phyloP scores from a whole-genome alignment of 2,113 vertebrate genomes.

The Rissa tridactyla region DNA sequence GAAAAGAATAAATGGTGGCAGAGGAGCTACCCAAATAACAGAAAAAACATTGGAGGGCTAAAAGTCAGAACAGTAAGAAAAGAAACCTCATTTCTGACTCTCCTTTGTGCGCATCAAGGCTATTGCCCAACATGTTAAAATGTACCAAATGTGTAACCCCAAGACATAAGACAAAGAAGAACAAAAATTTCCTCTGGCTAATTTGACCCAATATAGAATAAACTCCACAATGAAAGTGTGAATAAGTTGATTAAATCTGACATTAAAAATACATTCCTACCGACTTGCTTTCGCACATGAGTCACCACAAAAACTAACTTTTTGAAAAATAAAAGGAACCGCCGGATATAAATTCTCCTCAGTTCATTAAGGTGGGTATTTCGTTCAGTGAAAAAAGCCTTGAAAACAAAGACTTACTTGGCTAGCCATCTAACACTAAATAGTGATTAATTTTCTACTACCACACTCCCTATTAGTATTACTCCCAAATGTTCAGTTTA shows the following conservation, averaged over 20 bases:
- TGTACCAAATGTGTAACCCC: neutral
- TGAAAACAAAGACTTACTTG: constrained; percentile 71
- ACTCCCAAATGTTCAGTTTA: constrained; percentile 84
- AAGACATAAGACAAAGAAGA: neutral
- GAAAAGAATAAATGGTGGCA: neutral
- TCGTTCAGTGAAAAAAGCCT: constrained; percentile 58
- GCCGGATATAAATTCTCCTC: neutral
- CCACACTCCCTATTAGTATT: constrained; percentile 76
- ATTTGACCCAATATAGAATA: neutral
- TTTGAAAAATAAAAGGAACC: constrained; percentile 4
- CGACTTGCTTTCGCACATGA: neutral
- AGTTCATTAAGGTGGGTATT: constrained; percentile 47
- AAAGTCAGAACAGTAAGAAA: neutral
- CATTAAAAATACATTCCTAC: constrained; percentile 21
- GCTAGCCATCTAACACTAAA: constrained; percentile 77
- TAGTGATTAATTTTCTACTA: constrained; percentile 82
- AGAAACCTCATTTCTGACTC: neutral
- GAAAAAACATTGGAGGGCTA: neutral
- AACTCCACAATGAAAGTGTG: neutral
- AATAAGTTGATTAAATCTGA: constrained; percentile 25
- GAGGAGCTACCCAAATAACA: neutral
- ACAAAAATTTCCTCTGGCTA: neutral
- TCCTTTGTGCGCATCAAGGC: neutral
- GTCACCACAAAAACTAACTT: neutral
- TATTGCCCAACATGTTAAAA: neutral